Conservation (phyloP, 2,113 vertebrate genomes). For the Dicerorhinus sumatrensis region DNA sequence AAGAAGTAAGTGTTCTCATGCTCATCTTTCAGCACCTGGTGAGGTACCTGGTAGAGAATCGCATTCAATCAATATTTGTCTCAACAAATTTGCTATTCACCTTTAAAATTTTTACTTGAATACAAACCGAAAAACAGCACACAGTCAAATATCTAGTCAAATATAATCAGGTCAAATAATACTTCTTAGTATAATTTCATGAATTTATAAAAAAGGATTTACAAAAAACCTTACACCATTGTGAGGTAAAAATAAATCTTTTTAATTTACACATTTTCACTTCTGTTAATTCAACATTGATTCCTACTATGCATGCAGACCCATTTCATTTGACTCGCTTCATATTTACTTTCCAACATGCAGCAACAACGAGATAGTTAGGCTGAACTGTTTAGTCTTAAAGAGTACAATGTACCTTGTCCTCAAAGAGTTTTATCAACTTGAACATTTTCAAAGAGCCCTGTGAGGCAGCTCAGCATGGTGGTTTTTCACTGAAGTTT, state of each 20-base stretch:
- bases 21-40: background rate
- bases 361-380: background rate
- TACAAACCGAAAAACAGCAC: background rate
- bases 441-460: slow-evolving; percentile 21
- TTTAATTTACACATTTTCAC: slow-evolving; percentile 81
- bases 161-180: background rate
- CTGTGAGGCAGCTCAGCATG: background rate
- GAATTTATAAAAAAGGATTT: background rate
- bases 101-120: slow-evolving; percentile 12
- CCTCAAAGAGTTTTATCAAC: slow-evolving; percentile 40
- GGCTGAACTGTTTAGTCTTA: slow-evolving; percentile 6
- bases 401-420: background rate
- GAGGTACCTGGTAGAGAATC: background rate
- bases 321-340: background rate
- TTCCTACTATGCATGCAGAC: background rate
- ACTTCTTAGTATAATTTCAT: slow-evolving; percentile 38
- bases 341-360: background rate
- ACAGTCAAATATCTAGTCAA: background rate
- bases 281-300: background rate
- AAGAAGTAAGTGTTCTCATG: background rate
- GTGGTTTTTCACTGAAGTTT: background rate
- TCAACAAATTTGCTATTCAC: slow-evolving; percentile 25
- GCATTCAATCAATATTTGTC: background rate
- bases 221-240: background rate
- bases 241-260: slow-evolving; percentile 61